Percentiles rank a stretch among this genome's conserved stretches.
These are phyloP conservation scores for Zhengitettix transpicula DNA, from an alignment of 2,888 invertebrate genomes.

Conservation along the genomic window DNA sequence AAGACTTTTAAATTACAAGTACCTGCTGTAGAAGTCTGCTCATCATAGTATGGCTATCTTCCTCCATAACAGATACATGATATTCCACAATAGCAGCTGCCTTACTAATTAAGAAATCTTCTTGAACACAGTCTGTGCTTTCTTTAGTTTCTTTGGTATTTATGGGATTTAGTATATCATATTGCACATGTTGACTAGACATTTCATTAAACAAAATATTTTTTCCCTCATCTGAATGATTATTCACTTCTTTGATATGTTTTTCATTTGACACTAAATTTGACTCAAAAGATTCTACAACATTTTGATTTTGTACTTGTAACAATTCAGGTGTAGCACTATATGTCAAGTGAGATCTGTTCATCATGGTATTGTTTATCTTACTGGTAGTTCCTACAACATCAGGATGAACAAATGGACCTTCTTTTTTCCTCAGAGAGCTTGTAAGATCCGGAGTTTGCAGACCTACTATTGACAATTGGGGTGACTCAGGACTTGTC, in stretches of 20 bases:
- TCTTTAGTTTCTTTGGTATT: background rate
- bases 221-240: background rate
- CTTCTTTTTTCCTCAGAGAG: background rate
- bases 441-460: background rate
- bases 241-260: background rate
- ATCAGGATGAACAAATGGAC: background rate
- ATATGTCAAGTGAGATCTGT: background rate
- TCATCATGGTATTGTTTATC: background rate
- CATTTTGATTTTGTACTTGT: background rate
- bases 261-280: background rate
- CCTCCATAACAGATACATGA: constrained; percentile 13
- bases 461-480: background rate
- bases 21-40: constrained; percentile 12
- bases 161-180: too few species aligned
- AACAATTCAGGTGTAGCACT: background rate
- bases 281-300: background rate
- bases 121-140: background rate
- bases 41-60: constrained; percentile 13
- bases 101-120: background rate
- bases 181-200: background rate
- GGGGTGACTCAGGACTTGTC: constrained; percentile 3
- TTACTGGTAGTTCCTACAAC: background rate
- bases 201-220: background rate
- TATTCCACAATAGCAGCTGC: constrained; percentile 13
- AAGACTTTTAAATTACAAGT: background rate